Evolutionary conservation across 2,113 vertebrate genomes (phyloP).

Genomic region (Callocephalon fimbriatum): DNA sequence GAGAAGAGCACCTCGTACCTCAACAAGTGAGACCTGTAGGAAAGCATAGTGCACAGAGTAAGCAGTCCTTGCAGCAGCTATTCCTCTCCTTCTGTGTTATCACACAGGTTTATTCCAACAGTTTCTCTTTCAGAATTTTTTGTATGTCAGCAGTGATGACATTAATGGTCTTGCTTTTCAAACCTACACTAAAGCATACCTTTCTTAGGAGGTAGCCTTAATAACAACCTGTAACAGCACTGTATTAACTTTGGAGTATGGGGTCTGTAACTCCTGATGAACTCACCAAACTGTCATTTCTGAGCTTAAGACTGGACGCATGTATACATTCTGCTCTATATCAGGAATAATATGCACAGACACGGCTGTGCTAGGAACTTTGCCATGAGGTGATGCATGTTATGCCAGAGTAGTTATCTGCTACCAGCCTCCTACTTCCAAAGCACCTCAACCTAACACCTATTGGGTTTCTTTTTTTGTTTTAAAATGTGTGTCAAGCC

Average conservation of each 20-base stretch:
- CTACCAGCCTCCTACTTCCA: not conserved
- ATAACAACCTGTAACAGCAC: not conserved
- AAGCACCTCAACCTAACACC: not conserved
- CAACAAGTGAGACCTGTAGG: not conserved
- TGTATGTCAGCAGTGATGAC: not conserved
- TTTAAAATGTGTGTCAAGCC: slow-evolving; percentile 14
- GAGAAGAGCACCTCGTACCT: not conserved
- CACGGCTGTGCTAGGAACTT: not conserved
- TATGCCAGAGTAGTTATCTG: not conserved
- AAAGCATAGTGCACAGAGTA: not conserved
- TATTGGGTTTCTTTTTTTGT: not conserved
- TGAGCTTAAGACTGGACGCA: not conserved
- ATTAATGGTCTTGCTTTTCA: not conserved
- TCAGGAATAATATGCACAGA: not conserved
- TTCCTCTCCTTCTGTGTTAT: not conserved
- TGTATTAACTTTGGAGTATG: not conserved
- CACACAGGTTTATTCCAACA: not conserved
- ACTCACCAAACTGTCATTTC: not conserved
- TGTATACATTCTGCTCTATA: not conserved
- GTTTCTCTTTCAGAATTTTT: not conserved
- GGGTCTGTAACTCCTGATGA: not conserved
- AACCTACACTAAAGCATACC: not conserved
- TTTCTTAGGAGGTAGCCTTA: not conserved
- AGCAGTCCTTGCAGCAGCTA: not conserved
- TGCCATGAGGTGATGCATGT: not conserved